Base-by-base conservation (phyloP, 2,797 vertebrate genomes). In the Oryzias dopingdopingensis region DNA sequence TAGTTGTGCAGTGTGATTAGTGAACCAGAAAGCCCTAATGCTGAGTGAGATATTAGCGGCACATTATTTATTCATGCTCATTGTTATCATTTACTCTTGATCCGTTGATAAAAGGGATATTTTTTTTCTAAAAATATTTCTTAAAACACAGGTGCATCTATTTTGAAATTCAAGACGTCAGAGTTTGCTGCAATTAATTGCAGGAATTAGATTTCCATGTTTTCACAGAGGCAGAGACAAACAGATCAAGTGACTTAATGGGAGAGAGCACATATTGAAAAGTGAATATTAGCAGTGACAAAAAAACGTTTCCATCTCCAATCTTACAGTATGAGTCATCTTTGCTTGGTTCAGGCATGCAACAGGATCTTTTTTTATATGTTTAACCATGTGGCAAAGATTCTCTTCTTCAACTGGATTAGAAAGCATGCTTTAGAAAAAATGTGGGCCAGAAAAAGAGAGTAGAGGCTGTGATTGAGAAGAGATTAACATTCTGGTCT, bases 151-250 rank as follows among this genome's bases (percentile, higher is more conserved):
- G n/a, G 17, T 46, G 8, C 40, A 40, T 60, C 20, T 55, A 52
- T 48, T 32, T 53, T 15, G 8, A 16, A 47, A 48, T 62, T 52
- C 4, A 6, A 45, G 13, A 8, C 4, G 23, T 49, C 52, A 52
- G 44, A 40, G 5, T 24, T 29, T 62, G 26, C 4, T 12, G 2
- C 14, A 41, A 2, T 23, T 29, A 24, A 46, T 26, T 14, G 6
- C 8, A 20, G 15, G 4, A 15, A 7, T 42, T 14, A 44, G 44
- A 18, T 59, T 40, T 45, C 22, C 2, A 6, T 6, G 4, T 53
- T 57, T 48, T 58, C 40, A 51, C 4, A 43, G 50, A 44, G 56
- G 44, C 52, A 71, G 26, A 54, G 32, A 74, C 29, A 72, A 64
- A 58, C 52, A 67, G 44, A 63, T 63, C 55, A 56, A 52, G 44